Conservation (phyloP, 2,113 vertebrate species). For the Cochlearius cochlearius region DNA sequence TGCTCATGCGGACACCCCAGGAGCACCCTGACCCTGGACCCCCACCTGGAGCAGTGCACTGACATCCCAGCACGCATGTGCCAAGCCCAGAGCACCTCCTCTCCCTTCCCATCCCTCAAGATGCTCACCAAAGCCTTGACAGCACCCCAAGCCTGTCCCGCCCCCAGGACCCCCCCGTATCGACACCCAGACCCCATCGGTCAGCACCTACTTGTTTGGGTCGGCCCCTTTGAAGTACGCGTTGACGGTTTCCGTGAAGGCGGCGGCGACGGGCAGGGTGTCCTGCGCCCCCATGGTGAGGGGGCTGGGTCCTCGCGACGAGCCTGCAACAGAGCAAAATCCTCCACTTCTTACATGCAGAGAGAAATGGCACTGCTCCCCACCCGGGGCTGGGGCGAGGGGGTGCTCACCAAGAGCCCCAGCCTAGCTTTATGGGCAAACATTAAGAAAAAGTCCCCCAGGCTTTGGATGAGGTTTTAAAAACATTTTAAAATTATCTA, state of each 20-base stretch:
- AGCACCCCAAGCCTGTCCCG: background rate
- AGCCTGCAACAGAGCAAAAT: conserved; percentile 77
- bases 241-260: conserved; percentile 97
- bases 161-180: fast-evolving
- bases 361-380: fast-evolving
- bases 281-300: conserved; percentile 98
- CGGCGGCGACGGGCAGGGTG: conserved; percentile 94
- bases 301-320: conserved; percentile 93
- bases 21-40: background rate
- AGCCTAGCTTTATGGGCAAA: background rate
- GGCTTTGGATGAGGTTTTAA: background rate
- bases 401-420: background rate
- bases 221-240: conserved; percentile 98
- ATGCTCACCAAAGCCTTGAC: background rate
- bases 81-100: background rate
- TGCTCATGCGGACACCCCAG: background rate
- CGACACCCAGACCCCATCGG: fast-evolving
- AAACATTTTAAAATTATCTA: background rate
- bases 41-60: too few species aligned
- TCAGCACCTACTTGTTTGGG: conserved; percentile 87
- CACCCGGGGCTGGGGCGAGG: fast-evolving
- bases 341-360: background rate
- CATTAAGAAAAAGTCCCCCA: background rate
- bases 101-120: background rate
- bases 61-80: fast-evolving